Conservation (phyloP, 2,888 invertebrate genomes). For the Scelioninae gen. 1 region DNA sequence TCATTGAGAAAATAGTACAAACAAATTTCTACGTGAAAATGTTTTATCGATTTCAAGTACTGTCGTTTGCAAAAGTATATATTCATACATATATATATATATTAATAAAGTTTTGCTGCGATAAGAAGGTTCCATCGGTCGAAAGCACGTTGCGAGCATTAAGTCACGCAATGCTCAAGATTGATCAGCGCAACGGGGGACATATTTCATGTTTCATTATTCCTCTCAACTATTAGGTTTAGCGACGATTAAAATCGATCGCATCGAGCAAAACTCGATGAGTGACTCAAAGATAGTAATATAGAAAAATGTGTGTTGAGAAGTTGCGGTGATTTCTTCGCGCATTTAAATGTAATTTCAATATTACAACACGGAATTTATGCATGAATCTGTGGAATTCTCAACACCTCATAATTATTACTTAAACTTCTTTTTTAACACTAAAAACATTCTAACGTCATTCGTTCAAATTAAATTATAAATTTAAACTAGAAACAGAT, state of each 20-base stretch:
- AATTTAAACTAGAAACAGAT: no score
- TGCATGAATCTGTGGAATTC: no score
- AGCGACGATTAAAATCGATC: constrained; percentile 60
- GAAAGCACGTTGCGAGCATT: constrained; percentile 52
- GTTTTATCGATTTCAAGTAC: constrained; percentile 23
- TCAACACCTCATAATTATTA: no score
- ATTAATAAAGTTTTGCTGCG: constrained; percentile 49
- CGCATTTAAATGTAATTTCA: no score
- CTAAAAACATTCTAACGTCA: no score
- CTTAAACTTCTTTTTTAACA: no score
- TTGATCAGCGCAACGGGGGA: constrained; percentile 56
- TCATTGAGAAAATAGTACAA: no score
- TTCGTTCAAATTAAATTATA: no score
- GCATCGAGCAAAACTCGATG: constrained; percentile 3
- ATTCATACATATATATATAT: not conserved
- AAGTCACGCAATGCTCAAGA: constrained; percentile 66
- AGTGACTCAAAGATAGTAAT: constrained; percentile 4
- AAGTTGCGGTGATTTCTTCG: no score
- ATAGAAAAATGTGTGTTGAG: no score
- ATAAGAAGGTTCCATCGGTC: constrained; percentile 45
- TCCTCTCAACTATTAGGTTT: constrained; percentile 41
- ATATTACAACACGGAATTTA: no score
- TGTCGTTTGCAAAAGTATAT: constrained; percentile 31
- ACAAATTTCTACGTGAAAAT: constrained; percentile 1
- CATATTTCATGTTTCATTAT: constrained; percentile 64